Percentiles rank a stretch among this genome's conserved stretches.
Evolutionary conservation across 1,140 invertebrate genomes (phyloP).

Genomic region (Drosophila pseudoobscura): DNA sequence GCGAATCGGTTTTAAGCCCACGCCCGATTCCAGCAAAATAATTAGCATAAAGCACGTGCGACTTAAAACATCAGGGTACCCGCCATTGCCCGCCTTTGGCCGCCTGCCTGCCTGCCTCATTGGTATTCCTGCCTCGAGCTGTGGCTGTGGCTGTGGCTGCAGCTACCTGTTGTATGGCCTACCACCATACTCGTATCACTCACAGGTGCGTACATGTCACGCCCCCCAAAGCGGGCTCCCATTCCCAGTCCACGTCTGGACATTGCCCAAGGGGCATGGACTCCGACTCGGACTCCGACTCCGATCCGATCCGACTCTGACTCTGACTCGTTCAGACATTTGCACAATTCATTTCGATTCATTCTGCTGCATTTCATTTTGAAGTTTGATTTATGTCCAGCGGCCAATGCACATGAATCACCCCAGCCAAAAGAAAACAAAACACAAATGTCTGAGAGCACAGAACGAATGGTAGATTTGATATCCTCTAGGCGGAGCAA

Average conservation of each 20-base stretch:
- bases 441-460: slow-evolving; percentile 12
- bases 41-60: slow-evolving; percentile 81
- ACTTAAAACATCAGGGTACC: slow-evolving; percentile 34
- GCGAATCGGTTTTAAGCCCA: slow-evolving; percentile 31
- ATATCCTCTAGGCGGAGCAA: slow-evolving; percentile 14
- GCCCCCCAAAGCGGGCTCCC: slow-evolving; percentile 36
- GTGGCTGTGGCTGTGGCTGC: slow-evolving; percentile 25
- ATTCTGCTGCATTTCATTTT: slow-evolving; percentile 56
- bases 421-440: slow-evolving; percentile 36
- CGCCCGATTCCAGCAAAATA: slow-evolving; percentile 70
- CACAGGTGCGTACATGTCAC: slow-evolving; percentile 67
- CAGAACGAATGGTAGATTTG: not conserved
- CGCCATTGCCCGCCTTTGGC: slow-evolving; percentile 19
- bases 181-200: slow-evolving; percentile 23
- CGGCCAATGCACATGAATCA: slow-evolving; percentile 53
- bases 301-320: no score
- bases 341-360: slow-evolving; percentile 69
- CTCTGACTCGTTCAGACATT: slow-evolving; percentile 38
- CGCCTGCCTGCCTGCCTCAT: slow-evolving; percentile 60
- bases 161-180: slow-evolving; percentile 63
- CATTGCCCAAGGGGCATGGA: slow-evolving; percentile 39
- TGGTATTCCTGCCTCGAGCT: slow-evolving; percentile 55
- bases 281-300: not conserved
- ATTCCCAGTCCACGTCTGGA: slow-evolving; percentile 13
- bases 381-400: slow-evolving; percentile 65